phyloP scores from a whole-genome alignment of 2,888 invertebrate genomes.

The Trimorus sp. region DNA sequence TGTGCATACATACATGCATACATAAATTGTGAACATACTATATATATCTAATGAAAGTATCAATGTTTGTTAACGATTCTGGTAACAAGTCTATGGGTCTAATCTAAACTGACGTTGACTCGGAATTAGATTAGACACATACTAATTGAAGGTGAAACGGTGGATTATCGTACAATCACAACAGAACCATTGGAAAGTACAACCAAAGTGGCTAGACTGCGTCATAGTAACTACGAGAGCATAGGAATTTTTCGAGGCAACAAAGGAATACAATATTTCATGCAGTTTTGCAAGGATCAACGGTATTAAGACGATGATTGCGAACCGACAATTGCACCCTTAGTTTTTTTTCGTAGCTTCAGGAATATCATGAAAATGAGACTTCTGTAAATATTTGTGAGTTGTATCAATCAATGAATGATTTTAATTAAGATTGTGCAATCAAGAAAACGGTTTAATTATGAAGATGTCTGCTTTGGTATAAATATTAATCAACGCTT shows the following conservation, averaged over 20 bases:
- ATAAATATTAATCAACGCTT: too few species aligned
- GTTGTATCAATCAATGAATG: too few species aligned
- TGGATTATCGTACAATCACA: constrained; percentile 45
- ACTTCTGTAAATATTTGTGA: too few species aligned
- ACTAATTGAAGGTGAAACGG: constrained; percentile 29
- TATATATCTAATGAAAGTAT: constrained; percentile 51
- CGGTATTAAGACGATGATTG: too few species aligned
- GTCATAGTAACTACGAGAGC: constrained; percentile 46
- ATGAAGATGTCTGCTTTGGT: too few species aligned
- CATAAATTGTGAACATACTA: constrained; percentile 47
- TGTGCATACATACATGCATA: constrained; percentile 14
- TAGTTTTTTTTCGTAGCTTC: too few species aligned
- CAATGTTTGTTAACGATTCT: constrained; percentile 44
- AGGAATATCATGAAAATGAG: too few species aligned
- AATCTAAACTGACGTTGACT: constrained; percentile 29
- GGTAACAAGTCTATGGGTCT: constrained; percentile 27
- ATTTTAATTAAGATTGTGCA: too few species aligned
- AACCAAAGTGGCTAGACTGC: constrained; percentile 52
- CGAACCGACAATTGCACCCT: too few species aligned
- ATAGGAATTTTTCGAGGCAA: constrained; percentile 46
- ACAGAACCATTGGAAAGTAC: constrained; percentile 43
- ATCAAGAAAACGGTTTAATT: too few species aligned
- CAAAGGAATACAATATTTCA: constrained; percentile 12
- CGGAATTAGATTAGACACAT: constrained; percentile 31
- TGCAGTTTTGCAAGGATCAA: background rate